These are phyloP conservation scores for Hormaphis cornu DNA, from an alignment of 1,140 invertebrate species.

Conservation along the genomic window DNA sequence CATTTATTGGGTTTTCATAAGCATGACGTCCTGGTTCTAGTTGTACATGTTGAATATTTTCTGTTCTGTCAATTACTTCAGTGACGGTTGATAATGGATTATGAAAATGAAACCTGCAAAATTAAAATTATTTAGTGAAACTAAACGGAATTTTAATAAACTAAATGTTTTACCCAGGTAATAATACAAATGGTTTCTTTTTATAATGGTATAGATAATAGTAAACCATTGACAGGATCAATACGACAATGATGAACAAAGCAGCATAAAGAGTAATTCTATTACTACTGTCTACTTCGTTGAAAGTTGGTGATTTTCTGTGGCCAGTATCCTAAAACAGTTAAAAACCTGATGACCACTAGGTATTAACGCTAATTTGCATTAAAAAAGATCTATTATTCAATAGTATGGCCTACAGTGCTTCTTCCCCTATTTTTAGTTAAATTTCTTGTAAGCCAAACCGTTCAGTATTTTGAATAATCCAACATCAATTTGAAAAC, in stretches of 20 bases:
- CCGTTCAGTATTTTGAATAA: neutral
- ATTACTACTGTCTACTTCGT: neutral
- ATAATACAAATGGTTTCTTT: neutral
- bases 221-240: neutral
- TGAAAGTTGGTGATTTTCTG: neutral
- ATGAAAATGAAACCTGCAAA: slow-evolving; percentile 6
- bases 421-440: too few relatives aligned
- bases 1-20: slow-evolving; percentile 15
- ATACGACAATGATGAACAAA: neutral
- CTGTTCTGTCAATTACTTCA: neutral
- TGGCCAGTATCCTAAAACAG: neutral
- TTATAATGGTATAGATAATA: slow-evolving; percentile 10
- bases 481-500: neutral
- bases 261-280: neutral
- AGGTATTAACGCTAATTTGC: too few relatives aligned
- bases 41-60: neutral
- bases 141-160: neutral
- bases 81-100: neutral
- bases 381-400: too few relatives aligned
- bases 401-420: too few relatives aligned
- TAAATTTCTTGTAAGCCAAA: too few relatives aligned
- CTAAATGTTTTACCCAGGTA: neutral
- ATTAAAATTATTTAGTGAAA: neutral
- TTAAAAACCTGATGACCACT: neutral
- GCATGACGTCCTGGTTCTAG: neutral